Evolutionary conservation across 2,888 invertebrate genomes (phyloP).

Genomic region (Pilophorus perplexus): DNA sequence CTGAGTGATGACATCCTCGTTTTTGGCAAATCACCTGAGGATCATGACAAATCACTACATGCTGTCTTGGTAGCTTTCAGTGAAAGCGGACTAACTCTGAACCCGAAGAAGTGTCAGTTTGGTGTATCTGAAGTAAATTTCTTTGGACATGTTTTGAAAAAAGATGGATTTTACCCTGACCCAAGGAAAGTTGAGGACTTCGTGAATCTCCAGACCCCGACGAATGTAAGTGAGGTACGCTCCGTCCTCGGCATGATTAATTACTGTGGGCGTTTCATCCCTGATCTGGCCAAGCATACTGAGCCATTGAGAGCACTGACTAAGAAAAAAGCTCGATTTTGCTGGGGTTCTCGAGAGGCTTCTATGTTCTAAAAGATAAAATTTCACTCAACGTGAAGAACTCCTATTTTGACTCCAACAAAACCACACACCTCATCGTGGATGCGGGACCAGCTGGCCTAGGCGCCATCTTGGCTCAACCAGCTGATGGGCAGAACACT

Average conservation of each 20-base stretch:
- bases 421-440: slow-evolving; percentile 17
- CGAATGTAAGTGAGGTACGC: neutral
- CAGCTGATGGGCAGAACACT: neutral
- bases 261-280: slow-evolving; percentile 3
- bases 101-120: neutral
- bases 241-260: neutral
- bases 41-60: neutral
- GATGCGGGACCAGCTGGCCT: slow-evolving; percentile 25
- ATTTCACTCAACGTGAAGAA: neutral
- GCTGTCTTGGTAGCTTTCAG: neutral
- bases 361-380: neutral
- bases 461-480: slow-evolving; percentile 3
- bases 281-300: neutral
- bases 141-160: slow-evolving; percentile 9
- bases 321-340: neutral
- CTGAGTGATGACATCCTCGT: neutral
- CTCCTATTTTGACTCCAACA: slow-evolving; percentile 18
- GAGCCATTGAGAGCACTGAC: neutral
- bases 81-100: neutral
- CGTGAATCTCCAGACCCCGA: neutral
- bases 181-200: neutral
- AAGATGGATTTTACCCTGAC: slow-evolving; percentile 3
- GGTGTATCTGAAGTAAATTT: neutral
- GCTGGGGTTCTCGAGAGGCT: neutral
- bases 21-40: neutral